phyloP scores from a whole-genome alignment of 2,797 vertebrate genomes.

The Arctocebus calabarensis region DNA sequence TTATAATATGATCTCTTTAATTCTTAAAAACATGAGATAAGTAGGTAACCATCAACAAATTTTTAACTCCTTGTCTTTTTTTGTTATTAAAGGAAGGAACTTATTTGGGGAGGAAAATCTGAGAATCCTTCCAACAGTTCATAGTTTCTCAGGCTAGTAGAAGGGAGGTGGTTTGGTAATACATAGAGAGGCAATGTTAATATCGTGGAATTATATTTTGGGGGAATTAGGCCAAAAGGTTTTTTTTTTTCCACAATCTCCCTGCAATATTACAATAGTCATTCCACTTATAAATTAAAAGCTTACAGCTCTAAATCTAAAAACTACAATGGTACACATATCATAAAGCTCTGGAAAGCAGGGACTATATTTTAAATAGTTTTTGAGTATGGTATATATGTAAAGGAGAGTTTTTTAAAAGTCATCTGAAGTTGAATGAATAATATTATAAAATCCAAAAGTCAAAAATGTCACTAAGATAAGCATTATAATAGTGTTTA shows the following conservation, averaged over 20 bases:
- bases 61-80: not conserved
- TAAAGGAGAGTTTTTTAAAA: conserved; percentile 40
- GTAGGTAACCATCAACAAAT: conserved; percentile 45
- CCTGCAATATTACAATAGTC: not conserved
- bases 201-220: not conserved
- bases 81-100: not conserved
- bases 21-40: conserved; percentile 36
- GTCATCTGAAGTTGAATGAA: conserved; percentile 32
- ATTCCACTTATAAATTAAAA: conserved; percentile 66
- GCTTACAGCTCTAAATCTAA: conserved; percentile 2
- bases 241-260: not conserved
- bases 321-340: conserved; percentile 26
- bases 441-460: conserved; percentile 61
- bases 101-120: not conserved
- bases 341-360: not conserved
- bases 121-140: conserved; percentile 23
- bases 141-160: not conserved
- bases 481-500: conserved; percentile 54
- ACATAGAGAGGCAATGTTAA: not conserved
- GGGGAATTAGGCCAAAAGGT: not conserved
- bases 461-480: conserved; percentile 52
- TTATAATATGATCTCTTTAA: conserved; percentile 17
- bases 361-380: conserved; percentile 12
- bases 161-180: conserved; percentile 15
- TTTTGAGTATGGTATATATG: not conserved